A percentile compares a stretch with the other conserved stretches of the same genome.
These are phyloP conservation scores for Sussaba pulchella DNA, from an alignment of 2,888 invertebrate species.

Conservation along the genomic window DNA sequence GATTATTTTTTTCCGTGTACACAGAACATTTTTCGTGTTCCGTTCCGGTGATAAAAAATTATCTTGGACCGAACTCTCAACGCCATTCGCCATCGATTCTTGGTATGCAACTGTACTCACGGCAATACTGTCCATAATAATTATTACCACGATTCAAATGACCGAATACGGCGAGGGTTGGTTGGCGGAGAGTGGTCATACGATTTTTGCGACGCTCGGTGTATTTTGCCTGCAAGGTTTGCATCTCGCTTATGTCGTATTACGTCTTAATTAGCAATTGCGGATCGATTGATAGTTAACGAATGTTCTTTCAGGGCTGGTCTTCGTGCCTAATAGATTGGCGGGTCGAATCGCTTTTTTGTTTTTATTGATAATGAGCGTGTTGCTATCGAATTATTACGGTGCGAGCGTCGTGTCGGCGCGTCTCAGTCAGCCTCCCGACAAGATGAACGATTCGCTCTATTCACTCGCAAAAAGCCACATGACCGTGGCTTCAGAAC, in stretches of 20 bases:
- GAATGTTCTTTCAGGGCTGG: constrained; percentile 73
- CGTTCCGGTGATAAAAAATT: constrained; percentile 43
- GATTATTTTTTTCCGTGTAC: too few relatives aligned
- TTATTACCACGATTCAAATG: constrained; percentile 52
- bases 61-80: constrained; percentile 55
- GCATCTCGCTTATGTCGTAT: too few relatives aligned
- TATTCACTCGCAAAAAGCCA: constrained; percentile 74
- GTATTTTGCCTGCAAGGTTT: constrained; percentile 60
- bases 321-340: constrained; percentile 71
- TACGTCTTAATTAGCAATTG: too few relatives aligned
- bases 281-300: too few relatives aligned
- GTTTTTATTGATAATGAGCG: constrained; percentile 75
- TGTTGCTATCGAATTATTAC: constrained; percentile 79
- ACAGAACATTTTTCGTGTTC: constrained; percentile 57
- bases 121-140: constrained; percentile 10
- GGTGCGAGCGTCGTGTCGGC: constrained; percentile 79
- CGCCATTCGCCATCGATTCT: constrained; percentile 52
- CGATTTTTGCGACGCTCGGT: constrained; percentile 56
- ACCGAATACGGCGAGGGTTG: constrained; percentile 52
- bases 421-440: constrained; percentile 77
- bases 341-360: constrained; percentile 77
- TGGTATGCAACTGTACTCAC: constrained; percentile 53
- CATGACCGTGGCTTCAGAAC: constrained; percentile 76
- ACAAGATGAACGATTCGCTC: constrained; percentile 80
- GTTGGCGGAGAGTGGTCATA: constrained; percentile 53